Evolutionary conservation across 2,113 vertebrate genomes (phyloP).

Genomic region (Sula dactylatra): DNA sequence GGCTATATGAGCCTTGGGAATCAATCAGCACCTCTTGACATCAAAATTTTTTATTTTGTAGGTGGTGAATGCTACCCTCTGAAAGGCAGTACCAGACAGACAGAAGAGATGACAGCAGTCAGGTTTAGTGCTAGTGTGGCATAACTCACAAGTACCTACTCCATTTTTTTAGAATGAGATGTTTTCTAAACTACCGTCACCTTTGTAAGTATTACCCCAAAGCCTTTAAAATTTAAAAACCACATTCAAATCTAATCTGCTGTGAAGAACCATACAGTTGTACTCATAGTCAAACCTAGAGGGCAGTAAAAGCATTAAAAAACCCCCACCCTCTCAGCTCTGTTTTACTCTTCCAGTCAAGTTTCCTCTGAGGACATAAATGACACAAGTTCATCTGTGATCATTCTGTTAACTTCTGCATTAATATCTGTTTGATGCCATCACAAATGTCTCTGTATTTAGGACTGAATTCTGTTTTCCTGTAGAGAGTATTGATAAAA

Average conservation of each 20-base stretch:
- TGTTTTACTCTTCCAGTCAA: background rate
- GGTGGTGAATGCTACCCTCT: background rate
- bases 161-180: background rate
- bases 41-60: background rate
- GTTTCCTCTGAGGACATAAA: background rate
- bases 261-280: background rate
- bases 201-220: background rate
- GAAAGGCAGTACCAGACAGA: background rate
- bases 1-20: background rate
- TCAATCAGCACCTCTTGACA: background rate
- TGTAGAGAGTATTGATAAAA: background rate
- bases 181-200: background rate
- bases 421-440: background rate
- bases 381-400: background rate
- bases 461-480: background rate
- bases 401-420: background rate
- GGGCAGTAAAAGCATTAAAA: slow-evolving; percentile 38
- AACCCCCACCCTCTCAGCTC: background rate
- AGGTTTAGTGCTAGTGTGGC: background rate
- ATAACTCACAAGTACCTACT: background rate
- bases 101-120: background rate
- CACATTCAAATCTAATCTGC: background rate
- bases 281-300: slow-evolving; percentile 14
- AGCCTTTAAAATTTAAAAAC: background rate
- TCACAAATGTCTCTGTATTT: background rate